Base-by-base conservation (phyloP, 2,797 vertebrate species). In the Enteromius viviparus region DNA sequence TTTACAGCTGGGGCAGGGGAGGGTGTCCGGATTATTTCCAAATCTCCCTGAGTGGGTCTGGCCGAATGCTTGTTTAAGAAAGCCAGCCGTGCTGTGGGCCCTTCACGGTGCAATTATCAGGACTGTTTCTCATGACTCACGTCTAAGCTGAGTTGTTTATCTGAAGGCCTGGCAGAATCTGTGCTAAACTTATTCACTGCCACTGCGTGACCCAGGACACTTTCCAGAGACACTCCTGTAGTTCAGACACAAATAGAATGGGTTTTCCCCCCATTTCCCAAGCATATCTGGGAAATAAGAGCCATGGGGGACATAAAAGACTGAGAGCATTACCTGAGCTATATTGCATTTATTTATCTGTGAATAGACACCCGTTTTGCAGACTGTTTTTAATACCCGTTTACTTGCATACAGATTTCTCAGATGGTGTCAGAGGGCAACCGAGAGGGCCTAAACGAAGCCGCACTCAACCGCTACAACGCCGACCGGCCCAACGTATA, bases 401-500 rank as follows among this genome's bases (percentile, higher is more conserved):
- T 77, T 77, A 32, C 26, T 70, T 60, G 45, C 23, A 75, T 68
- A 68, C 91, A 98, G 97, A 97, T 97, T 88, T 97, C 97, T 87
- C 97, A 97, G 93, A 93, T 97, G 94, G 95, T 97, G 90, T 95
- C 96, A 0, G 98, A 98, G 76, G 92, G 92, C 17, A 93, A 94
- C 89, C 94, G 96, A 78, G 97, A 98, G 83, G 95, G 94, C 69
- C 89, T 95, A 88, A 96, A 94, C 0, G 98, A 99, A 91, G 95
- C 96, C 2, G 94, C 91, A 0, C 80, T 97, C 89, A 98, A 97
- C 92, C 95, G 94, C 89, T 97, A 96, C 93, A 98, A 97, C 78
- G 94, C 96, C 17, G 95, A 97, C 91, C 96, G 97, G 62, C 96
- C 95, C 1, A 87, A 87, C 0, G 89, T 95, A 85, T 92, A 92